Conservation (phyloP, 2,113 vertebrate genomes). For the Syrmaticus mikado region DNA sequence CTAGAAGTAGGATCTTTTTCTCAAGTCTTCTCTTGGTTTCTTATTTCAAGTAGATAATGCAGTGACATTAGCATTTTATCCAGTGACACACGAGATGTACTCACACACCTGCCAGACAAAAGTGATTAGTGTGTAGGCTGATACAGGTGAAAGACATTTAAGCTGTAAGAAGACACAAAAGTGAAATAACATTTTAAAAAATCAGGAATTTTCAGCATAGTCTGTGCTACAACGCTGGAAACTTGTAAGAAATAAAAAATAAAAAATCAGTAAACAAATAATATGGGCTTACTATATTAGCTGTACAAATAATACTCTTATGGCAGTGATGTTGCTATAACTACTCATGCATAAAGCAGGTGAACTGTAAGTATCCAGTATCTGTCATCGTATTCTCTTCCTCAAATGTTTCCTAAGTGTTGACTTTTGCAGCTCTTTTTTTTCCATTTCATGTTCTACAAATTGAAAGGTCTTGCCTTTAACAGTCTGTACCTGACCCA, state of each 20-base stretch:
- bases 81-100: not conserved
- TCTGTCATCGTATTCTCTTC: not conserved
- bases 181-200: not conserved
- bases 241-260: not conserved
- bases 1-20: not conserved
- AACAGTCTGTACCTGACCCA: not conserved
- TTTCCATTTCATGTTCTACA: not conserved
- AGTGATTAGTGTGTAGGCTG: not conserved
- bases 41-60: not conserved
- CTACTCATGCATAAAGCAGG: not conserved
- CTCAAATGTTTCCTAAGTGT: not conserved
- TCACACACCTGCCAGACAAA: not conserved
- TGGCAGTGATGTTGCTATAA: not conserved
- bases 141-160: not conserved
- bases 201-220: not conserved
- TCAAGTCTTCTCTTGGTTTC: not conserved
- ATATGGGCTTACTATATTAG: not conserved
- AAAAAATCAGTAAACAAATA: not conserved
- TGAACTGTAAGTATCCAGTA: not conserved
- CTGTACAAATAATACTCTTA: not conserved
- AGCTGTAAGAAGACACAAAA: not conserved
- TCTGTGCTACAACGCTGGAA: accelerated
- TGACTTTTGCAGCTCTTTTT: not conserved
- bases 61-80: constrained; percentile 1
- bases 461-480: not conserved